Base-by-base conservation (phyloP, 2,113 vertebrate genomes). In the Psophia crepitans region DNA sequence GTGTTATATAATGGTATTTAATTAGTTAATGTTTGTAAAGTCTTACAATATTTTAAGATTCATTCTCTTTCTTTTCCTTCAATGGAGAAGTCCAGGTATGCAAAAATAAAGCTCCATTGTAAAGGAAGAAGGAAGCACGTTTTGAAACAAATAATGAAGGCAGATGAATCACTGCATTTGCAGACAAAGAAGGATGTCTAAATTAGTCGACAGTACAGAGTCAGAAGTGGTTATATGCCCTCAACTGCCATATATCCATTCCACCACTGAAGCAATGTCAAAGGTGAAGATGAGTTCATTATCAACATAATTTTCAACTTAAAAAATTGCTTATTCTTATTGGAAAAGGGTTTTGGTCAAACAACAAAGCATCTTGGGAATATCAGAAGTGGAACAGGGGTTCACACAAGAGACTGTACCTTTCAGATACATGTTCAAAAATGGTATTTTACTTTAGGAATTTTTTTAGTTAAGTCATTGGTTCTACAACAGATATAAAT, bases 321-420 rank as follows among this genome's bases (percentile, higher is more conserved):
- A 27, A 70, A 89, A 89, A 81, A 54, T 23, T 74, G 7, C 20
- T 84, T 78, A 37, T 53, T 22, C 3, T 75, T 71, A 54, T 26
- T 79, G 51, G 33, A 66, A 94, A 83, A 92, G 28, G 27, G 46
- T 13, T 57, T 14, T 44, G 49, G 28, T 65, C 65, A 71, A 89
- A 84, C 17, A 91, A 78, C 8, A 41, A 80, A 89, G 80, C 0
- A 0, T 17, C 60, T 74, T 33, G 0, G 1, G 18, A 79, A 44
- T 76, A 57, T 37, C 17, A 51, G 10, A 69, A 87, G 41, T 9
- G 57, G 85, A 92, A 89, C 9, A 37, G 2, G 18, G 14, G 44
- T 61, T 78, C 39, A 77, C 18, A 27, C 14, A 77, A 58, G 33
- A 66, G 22, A 71, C 48, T 46, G 8, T 22, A 39, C 35, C 11